Percentiles rank a stretch among this genome's conserved stretches.
These are phyloP conservation scores for Geopemphigus sp. DNA, from an alignment of 1,140 invertebrate genomes.

Conservation along the genomic window DNA sequence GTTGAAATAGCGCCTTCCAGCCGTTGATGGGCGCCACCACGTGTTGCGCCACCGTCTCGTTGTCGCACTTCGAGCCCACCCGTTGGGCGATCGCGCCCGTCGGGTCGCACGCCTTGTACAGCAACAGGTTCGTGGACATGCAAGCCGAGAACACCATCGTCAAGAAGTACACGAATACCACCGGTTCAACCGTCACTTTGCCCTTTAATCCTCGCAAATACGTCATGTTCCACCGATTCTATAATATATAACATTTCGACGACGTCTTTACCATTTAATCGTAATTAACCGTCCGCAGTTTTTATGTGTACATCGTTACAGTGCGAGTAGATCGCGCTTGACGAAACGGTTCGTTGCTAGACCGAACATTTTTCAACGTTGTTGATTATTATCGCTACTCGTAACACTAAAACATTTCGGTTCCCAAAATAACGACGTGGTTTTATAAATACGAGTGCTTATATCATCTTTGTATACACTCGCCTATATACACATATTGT, in stretches of 20 bases:
- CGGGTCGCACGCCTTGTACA: conserved; percentile 51
- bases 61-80: conserved; percentile 23
- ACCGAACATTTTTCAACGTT: too few relatives aligned
- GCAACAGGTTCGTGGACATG: conserved; percentile 47
- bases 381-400: too few relatives aligned
- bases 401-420: too few relatives aligned
- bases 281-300: too few relatives aligned
- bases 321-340: too few relatives aligned
- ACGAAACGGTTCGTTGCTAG: too few relatives aligned
- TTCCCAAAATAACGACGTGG: too few relatives aligned
- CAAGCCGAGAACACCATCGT: conserved; percentile 29
- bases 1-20: conserved; percentile 51
- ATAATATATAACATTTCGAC: not conserved
- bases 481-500: too few relatives aligned
- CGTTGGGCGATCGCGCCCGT: not conserved
- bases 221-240: not conserved
- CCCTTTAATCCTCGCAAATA: not conserved
- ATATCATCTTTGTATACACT: too few relatives aligned
- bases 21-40: conserved; percentile 52
- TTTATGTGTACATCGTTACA: too few relatives aligned
- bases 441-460: too few relatives aligned
- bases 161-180: conserved; percentile 49
- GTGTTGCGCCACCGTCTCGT: conserved; percentile 51
- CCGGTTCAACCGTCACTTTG: conserved; percentile 50
- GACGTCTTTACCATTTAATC: too few relatives aligned